Base-by-base conservation (phyloP, 92 coral and sea anemone genomes). In the Scolanthus callimorphus region DNA sequence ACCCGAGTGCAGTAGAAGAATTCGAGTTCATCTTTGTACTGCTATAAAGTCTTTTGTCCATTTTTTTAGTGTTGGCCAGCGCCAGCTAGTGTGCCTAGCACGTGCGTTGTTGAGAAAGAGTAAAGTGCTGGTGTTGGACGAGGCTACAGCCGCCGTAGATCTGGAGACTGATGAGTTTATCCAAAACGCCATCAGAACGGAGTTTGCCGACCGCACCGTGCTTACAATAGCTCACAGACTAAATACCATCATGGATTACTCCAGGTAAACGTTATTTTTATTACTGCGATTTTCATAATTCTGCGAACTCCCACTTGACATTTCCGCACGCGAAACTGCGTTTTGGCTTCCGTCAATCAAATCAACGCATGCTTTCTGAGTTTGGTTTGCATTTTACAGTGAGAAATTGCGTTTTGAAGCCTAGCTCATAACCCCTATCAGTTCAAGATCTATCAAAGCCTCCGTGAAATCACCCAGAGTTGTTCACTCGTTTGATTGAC, bases 81-180 rank as follows among this genome's bases (percentile, higher is more conserved):
- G 97, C 49, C 97, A 90, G 80, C 57, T 90, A 66, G 86, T 90
- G 51, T 90, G 97, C 58, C 90, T 90, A 27, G 90, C 95, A 26
- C 97, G 97, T 52, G 97, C 97, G 50, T 81, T 90, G 27, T 79
- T 90, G 31, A 86, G 97, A 27, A 76, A 83, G 41, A 90, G 86
- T 60, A 90, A 90, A 65, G 61, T 90, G 30, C 82, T 90, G 62
- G 90, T 90, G 30, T 73, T 90, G 27, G 97, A 90, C 55, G 97
- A 90, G 76, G 97, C 97, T 60, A 90, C 97, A 41, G 97, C 97
- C 23, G 97, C 97, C 29, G 97, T 90, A 62, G 97, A 90, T 73
- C 81, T 90, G 75, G 97, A 90, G 69, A 90, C 97, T 34, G 97
- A 90, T 69, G 97, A 90, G 50, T 86, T 90, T 51, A 90, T 90